Evolutionary conservation across 1,140 invertebrate genomes (phyloP).

Genomic region (Vanessa tameamea): DNA sequence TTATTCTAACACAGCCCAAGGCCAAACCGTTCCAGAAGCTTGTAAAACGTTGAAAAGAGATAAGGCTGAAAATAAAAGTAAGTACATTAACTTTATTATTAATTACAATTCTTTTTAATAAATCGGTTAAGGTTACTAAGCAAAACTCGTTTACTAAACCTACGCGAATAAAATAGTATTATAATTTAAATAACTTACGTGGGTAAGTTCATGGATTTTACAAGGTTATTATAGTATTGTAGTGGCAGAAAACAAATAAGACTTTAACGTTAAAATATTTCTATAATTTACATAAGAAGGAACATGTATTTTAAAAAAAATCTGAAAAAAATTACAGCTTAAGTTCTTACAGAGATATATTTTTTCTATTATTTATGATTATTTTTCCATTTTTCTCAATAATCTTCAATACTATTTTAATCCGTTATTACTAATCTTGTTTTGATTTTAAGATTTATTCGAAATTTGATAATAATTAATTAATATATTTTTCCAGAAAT

Average conservation of each 20-base stretch:
- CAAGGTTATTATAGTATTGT: background rate
- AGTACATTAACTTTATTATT: constrained; percentile 18
- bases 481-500: constrained; percentile 40
- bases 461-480: constrained; percentile 21
- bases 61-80: constrained; percentile 52
- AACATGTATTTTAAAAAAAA: background rate
- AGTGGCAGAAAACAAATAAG: no score
- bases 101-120: background rate
- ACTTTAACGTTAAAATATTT: no score
- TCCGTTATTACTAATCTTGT: no score
- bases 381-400: no score
- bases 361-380: no score
- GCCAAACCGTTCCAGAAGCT: constrained; percentile 43
- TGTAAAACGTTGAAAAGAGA: constrained; percentile 55
- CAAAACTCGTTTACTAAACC: constrained; percentile 18
- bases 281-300: no score
- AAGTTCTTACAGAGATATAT: no score
- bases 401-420: no score
- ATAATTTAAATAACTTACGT: constrained; percentile 18
- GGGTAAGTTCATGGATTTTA: constrained; percentile 5
- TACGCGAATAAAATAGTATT: constrained; percentile 30
- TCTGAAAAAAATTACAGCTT: no score
- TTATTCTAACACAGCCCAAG: background rate
- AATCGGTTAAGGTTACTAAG: constrained; percentile 11
- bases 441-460: background rate